These are phyloP conservation scores for Stenurella melanura DNA, from an alignment of 2,888 invertebrate species.

Conservation along the genomic window DNA sequence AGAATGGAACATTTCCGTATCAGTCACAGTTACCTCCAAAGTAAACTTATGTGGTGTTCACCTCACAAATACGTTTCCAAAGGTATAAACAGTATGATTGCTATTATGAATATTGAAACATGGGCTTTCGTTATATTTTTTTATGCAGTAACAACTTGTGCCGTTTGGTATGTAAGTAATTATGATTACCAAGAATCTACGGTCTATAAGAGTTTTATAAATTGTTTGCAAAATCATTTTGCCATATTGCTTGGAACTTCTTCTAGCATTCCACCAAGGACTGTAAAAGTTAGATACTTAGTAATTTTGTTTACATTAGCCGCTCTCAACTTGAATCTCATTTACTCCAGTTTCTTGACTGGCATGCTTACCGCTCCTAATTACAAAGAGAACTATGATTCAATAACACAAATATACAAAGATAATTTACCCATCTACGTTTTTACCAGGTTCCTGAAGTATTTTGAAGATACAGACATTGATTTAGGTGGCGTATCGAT, in stretches of 20 bases:
- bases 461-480: too few species aligned
- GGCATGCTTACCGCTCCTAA: too few species aligned
- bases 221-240: background rate
- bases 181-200: background rate
- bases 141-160: background rate
- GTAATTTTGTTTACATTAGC: background rate
- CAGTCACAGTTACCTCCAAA: background rate
- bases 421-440: too few species aligned
- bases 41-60: slow-evolving; percentile 17
- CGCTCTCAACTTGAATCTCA: background rate
- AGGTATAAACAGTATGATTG: background rate
- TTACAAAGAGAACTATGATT: too few species aligned
- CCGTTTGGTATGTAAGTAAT: slow-evolving; percentile 1
- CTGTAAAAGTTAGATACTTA: slow-evolving; percentile 1
- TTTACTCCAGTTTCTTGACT: background rate
- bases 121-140: background rate
- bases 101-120: too few species aligned
- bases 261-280: background rate
- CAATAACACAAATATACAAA: too few species aligned
- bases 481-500: too few species aligned
- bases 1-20: background rate
- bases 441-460: too few species aligned
- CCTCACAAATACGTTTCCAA: background rate
- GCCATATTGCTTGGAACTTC: background rate
- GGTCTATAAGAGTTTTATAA: background rate